Evolutionary conservation across 2,888 invertebrate genomes (phyloP).

Genomic region (Ectropis crepuscularia): DNA sequence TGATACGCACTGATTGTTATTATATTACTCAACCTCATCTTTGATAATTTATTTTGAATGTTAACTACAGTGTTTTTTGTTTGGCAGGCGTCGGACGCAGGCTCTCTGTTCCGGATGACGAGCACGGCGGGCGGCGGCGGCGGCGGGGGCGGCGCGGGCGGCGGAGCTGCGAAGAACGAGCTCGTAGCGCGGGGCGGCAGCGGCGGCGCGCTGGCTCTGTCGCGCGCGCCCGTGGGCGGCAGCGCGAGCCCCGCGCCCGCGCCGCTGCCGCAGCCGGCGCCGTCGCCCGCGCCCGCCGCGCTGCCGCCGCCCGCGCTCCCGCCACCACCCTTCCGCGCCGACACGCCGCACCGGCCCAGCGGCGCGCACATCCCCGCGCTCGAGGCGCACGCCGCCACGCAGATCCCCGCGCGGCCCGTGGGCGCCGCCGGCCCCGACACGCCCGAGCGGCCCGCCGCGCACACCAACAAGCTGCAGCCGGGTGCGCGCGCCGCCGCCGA

Average conservation of each 20-base stretch:
- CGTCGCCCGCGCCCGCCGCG: constrained; percentile 89
- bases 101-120: constrained; percentile 77
- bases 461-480: constrained; percentile 76
- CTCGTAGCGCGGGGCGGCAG: constrained; percentile 88
- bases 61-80: constrained; percentile 8
- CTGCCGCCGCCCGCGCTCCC: constrained; percentile 87
- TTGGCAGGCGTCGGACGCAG: constrained; percentile 75
- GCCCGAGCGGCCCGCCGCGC: constrained; percentile 75
- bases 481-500: constrained; percentile 79
- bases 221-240: constrained; percentile 86
- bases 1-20: too few relatives aligned
- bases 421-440: constrained; percentile 72
- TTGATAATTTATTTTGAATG: too few relatives aligned
- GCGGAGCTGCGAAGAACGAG: constrained; percentile 87
- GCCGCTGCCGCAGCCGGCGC: constrained; percentile 88
- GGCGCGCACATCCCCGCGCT: constrained; percentile 77
- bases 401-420: constrained; percentile 74
- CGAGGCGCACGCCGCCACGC: constrained; percentile 76
- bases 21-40: too few relatives aligned
- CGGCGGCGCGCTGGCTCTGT: constrained; percentile 85
- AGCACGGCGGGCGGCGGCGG: constrained; percentile 84
- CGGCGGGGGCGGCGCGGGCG: constrained; percentile 59
- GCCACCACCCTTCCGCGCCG: constrained; percentile 86
- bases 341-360: constrained; percentile 71
- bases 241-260: constrained; percentile 87